A percentile compares a stretch with the other conserved stretches of the same genome.
Conservation (phyloP, 2,113 vertebrate genomes). For the Hypanus sabinus region DNA sequence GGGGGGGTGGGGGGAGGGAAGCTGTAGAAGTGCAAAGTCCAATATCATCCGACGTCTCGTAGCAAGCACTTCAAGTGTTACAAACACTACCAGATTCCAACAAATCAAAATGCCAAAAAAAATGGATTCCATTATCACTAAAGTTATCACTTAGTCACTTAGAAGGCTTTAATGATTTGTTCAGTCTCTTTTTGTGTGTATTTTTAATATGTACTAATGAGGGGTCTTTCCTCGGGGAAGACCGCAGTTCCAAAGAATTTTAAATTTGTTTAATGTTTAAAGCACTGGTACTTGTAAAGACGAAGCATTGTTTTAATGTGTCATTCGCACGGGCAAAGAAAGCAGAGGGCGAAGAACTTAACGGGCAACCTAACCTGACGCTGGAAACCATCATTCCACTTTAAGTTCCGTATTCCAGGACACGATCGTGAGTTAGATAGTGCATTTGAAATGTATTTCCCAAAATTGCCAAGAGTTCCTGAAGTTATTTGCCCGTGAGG, state of each 20-base stretch:
- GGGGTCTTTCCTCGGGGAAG: conserved; percentile 72
- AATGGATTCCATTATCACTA: conserved; percentile 52
- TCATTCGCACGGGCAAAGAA: conserved; percentile 73
- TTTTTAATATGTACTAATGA: conserved; percentile 51
- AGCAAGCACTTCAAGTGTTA: conserved; percentile 76
- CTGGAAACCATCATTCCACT: conserved; percentile 55
- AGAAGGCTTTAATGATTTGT: conserved; percentile 67
- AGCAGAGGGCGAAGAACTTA: conserved; percentile 57
- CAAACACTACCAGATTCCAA: conserved; percentile 80
- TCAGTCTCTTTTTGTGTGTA: conserved; percentile 47
- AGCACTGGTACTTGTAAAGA: conserved; percentile 81
- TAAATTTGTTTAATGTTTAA: conserved; percentile 64
- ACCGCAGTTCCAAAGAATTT: conserved; percentile 80
- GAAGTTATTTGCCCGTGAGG: background rate
- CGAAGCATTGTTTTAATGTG: conserved; percentile 62
- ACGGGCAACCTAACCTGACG: conserved; percentile 66
- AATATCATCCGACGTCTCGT: conserved; percentile 65
- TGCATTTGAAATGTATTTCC: background rate
- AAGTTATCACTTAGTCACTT: conserved; percentile 67
- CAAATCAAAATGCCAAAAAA: conserved; percentile 64
- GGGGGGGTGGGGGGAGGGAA: conserved; percentile 64
- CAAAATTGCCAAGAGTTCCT: background rate
- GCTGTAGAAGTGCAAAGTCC: conserved; percentile 65
- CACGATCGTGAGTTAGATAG: background rate
- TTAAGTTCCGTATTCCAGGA: background rate